Evolutionary conservation across 2,113 vertebrate genomes (phyloP).

Genomic region (Rhizomys pruinosus): DNA sequence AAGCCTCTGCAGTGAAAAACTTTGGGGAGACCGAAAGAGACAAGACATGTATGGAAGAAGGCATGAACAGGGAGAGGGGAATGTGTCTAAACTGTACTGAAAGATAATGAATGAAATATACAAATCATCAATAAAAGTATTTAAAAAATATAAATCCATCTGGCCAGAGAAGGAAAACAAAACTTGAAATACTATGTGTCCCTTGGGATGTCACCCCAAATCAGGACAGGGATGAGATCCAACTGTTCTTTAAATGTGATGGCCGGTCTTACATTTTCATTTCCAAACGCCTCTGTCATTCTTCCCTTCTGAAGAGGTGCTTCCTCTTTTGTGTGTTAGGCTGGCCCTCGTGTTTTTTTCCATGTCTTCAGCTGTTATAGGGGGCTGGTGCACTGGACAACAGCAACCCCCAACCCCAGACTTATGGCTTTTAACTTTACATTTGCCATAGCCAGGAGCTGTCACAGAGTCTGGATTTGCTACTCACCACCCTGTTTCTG

Average conservation of each 20-base stretch:
- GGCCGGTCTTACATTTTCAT: not conserved
- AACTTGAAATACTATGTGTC: not conserved
- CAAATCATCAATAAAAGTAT: too few relatives aligned
- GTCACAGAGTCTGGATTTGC: not conserved
- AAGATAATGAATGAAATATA: too few relatives aligned
- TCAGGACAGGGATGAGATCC: not conserved
- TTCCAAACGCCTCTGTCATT: constrained; percentile 20
- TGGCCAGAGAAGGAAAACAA: not conserved
- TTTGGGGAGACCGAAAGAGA: too few relatives aligned
- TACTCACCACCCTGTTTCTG: not conserved
- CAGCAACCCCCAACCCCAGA: not conserved
- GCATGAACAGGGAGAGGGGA: too few relatives aligned
- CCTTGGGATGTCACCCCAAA: not conserved
- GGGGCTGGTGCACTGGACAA: not conserved
- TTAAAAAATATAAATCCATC: not conserved
- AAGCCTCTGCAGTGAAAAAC: too few relatives aligned
- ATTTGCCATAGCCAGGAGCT: not conserved
- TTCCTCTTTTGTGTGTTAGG: not conserved
- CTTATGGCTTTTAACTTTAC: constrained; percentile 21
- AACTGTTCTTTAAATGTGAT: constrained; percentile 17
- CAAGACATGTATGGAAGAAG: too few relatives aligned
- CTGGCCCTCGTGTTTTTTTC: constrained; percentile 11
- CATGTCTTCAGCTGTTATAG: not conserved
- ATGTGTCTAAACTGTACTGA: too few relatives aligned
- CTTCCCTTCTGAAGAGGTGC: not conserved